Base-by-base conservation (phyloP, 2,888 invertebrate species). In the Cremastinae sp. region DNA sequence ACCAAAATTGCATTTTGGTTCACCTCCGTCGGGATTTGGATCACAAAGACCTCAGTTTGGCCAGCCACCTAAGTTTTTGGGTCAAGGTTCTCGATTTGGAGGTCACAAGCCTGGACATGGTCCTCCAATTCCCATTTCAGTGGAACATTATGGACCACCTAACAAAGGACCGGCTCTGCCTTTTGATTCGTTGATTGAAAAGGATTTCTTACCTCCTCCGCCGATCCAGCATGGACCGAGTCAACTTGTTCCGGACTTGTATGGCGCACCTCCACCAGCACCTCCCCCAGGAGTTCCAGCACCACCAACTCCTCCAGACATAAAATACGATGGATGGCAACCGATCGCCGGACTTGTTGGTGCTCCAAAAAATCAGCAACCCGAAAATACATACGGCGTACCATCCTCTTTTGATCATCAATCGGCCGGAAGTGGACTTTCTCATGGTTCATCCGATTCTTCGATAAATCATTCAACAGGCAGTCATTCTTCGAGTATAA, bases 241-340 rank as follows among this genome's bases (percentile, higher is more conserved):
- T 28, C 64, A 12, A 1, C 91, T 91, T 7, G 77, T 78, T 22
- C 73, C 47, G 22, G 75, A 70, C 39, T 91, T 92, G 75, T 93
- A 93, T 78, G 93, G 93, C 1, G 93, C 93, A 1, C 92, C 92
- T 9, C 91, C 92, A 47, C 93, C 93, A 8, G 93, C 93, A 0
- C 94, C 94, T 0, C 93, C 93, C 80, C 93, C 93, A 0, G 94
- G 94, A 22, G 93, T 93, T 0, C 94, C 94, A 45, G 94, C 94
- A 0, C 95, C 95, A 0, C 95, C 95, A 0, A 95, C 94, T 0
- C 94, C 94, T 4, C 93, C 95, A 3, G 92, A 94, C 85, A 93
- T 95, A 37, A 91, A 94, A 62, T 96, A 96, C 84, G 96, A 96
- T 81, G 96, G 96, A 22, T 96, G 96, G 96, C 95, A 94, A 85